A percentile compares a stretch with the other conserved stretches of the same genome.
These are phyloP conservation scores for Cliona cf. orientalis DNA, from an alignment of 37 sponge, comb jelly and placozoan species.

Conservation along the genomic window DNA sequence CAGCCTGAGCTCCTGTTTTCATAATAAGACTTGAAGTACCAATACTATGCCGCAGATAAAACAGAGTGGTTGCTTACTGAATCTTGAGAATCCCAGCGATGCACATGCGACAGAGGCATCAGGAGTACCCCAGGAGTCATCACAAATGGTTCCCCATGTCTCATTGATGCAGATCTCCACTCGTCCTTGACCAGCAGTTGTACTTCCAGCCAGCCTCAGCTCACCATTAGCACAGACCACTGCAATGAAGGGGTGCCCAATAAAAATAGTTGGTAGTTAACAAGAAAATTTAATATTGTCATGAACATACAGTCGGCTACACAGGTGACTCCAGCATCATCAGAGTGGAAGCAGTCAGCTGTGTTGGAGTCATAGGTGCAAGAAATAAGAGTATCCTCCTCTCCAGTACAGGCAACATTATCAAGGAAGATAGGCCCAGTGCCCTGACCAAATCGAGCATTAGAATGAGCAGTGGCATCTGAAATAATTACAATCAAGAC, in stretches of 20 bases:
- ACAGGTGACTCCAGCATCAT: slow-evolving; percentile 16
- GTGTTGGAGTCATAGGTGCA: not conserved
- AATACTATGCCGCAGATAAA: too few species aligned
- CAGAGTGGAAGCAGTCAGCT: not conserved
- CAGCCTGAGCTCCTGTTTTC: slow-evolving; percentile 1
- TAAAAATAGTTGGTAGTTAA: too few species aligned
- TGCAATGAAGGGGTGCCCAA: too few species aligned
- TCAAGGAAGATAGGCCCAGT: not conserved
- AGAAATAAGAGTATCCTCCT: not conserved
- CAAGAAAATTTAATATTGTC: too few species aligned
- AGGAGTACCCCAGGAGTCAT: slow-evolving; percentile 26
- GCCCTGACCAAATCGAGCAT: not conserved
- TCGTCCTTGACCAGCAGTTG: slow-evolving; percentile 20
- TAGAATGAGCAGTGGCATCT: not conserved
- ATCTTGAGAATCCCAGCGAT: slow-evolving; percentile 37
- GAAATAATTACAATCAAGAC: too few species aligned
- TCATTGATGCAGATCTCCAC: slow-evolving; percentile 31
- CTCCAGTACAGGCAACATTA: not conserved
- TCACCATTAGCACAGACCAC: slow-evolving; percentile 4
- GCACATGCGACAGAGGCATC: slow-evolving; percentile 49
- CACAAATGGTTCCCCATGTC: slow-evolving; percentile 51
- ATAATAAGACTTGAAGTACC: not conserved
- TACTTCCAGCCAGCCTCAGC: slow-evolving; percentile 19
- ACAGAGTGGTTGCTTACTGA: not conserved
- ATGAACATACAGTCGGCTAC: not conserved